phyloP scores from a whole-genome alignment of 2,113 vertebrate genomes.

The Amia ocellicauda region DNA sequence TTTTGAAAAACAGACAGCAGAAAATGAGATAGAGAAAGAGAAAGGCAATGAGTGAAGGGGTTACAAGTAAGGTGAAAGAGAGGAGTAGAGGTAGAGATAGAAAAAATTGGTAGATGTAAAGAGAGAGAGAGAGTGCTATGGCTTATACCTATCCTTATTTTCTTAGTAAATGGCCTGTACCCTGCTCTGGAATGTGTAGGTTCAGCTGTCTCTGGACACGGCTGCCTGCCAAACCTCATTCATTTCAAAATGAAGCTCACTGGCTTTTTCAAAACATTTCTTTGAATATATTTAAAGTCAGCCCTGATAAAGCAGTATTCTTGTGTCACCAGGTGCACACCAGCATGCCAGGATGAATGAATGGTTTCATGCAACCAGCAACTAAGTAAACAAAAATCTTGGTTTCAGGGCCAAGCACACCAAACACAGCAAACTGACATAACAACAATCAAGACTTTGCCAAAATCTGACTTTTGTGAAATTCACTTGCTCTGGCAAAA shows the following conservation, averaged over 20 bases:
- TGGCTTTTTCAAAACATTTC: slow-evolving; percentile 17
- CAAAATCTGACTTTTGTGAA: not conserved
- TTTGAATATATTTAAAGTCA: slow-evolving; percentile 8
- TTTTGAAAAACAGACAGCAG: no score
- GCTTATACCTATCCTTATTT: slow-evolving; percentile 26
- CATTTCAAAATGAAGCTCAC: slow-evolving; percentile 17
- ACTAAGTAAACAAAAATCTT: not conserved
- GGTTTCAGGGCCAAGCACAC: slow-evolving; percentile 9
- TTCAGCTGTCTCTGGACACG: slow-evolving; percentile 32
- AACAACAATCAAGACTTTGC: slow-evolving; percentile 1
- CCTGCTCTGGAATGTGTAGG: slow-evolving; percentile 32
- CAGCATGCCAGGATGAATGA: slow-evolving; percentile 16
- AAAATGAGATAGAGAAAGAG: no score
- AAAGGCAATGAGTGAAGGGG: no score
- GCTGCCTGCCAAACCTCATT: slow-evolving; percentile 28
- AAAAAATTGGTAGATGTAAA: no score
- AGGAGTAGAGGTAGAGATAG: no score
- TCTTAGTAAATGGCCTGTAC: slow-evolving; percentile 29
- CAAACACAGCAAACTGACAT: not conserved
- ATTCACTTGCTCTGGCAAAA: no score
- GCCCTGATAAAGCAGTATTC: not conserved
- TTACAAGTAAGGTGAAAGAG: no score
- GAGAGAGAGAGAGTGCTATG: slow-evolving; percentile 31
- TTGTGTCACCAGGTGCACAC: slow-evolving; percentile 10
- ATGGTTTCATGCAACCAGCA: not conserved